Evolutionary conservation across 1,140 invertebrate genomes (phyloP), one percentile per base, ranked within the genome.

Genomic region (Hyles vespertilio): DNA sequence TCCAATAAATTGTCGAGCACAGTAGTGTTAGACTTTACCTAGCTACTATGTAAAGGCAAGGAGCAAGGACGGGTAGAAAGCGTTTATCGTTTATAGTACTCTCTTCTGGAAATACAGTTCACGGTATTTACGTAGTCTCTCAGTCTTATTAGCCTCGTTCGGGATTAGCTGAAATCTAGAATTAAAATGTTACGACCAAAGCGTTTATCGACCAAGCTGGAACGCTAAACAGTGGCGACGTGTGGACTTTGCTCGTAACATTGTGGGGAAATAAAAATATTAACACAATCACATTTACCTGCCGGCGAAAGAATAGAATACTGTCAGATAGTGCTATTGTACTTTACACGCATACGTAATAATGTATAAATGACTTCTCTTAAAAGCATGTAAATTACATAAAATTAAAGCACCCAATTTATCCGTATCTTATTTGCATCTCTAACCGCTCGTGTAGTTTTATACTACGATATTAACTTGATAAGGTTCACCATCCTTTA

Each of bases 51-150:
- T 85, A 87, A 89, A 89, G 85, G 85, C 85, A 87, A 87, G 85
- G 83, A 87, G 84, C 79, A 80, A 89, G 85, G 85, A 89, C 85
- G 85, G 85, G 85, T 87, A 86, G 76, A 85, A 86, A 89, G 84
- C 84, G 81, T 89, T 82, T 84, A 74, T 86, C 73, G 82, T 81
- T n/a, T 84, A 32, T 10, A 48, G 57, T 59, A 81, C 81, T 84
- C 77, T 74, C 81, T 76, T 81, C 76, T 82, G 79, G 78, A 83
- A 84, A 84, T 82, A 84, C 81, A 81, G 77, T 81, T 83, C 77
- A 81, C 78, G 77, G 84, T 71, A 79, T 71, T 84, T 87, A 83
- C 85, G 78, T 86, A 86, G 74, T 81, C 73, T 78, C 74, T 86
- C 85, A 88, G 83, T 87, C 84, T 87, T 87, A 83, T 85, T 77